These are phyloP conservation scores for Petrocephalus sullivani DNA, from an alignment of 2,797 vertebrate genomes.

Conservation along the genomic window DNA sequence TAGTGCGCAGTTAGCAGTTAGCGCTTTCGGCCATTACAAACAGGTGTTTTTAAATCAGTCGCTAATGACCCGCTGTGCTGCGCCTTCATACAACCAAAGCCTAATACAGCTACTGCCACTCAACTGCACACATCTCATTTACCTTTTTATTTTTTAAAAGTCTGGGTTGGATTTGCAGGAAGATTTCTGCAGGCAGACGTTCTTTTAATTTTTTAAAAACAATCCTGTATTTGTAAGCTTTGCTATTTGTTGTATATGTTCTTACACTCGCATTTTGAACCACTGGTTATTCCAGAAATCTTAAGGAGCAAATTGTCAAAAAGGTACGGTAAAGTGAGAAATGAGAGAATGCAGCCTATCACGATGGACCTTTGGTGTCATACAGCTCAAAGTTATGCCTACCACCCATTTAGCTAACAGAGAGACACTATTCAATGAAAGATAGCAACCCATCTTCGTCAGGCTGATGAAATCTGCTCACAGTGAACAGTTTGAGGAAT, in stretches of 20 bases:
- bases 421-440: too few relatives aligned
- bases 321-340: neutral
- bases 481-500: too few relatives aligned
- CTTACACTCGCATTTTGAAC: neutral
- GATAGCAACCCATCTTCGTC: too few relatives aligned
- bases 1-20: conserved; percentile 58
- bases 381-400: too few relatives aligned
- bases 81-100: conserved; percentile 28
- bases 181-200: conserved; percentile 22
- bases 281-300: neutral
- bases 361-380: too few relatives aligned
- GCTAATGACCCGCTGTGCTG: conserved; percentile 44
- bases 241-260: neutral
- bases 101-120: neutral
- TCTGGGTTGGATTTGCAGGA: conserved; percentile 38
- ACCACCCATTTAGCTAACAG: too few relatives aligned
- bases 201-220: neutral
- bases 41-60: conserved; percentile 61
- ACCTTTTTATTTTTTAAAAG: neutral
- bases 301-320: neutral
- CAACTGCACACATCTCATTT: neutral
- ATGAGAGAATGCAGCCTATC: too few relatives aligned
- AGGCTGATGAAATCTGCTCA: too few relatives aligned
- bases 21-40: conserved; percentile 58
- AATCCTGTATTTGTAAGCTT: neutral